These are phyloP conservation scores for Cheilosia scutellata DNA, from an alignment of 2,888 invertebrate species.

Conservation along the genomic window DNA sequence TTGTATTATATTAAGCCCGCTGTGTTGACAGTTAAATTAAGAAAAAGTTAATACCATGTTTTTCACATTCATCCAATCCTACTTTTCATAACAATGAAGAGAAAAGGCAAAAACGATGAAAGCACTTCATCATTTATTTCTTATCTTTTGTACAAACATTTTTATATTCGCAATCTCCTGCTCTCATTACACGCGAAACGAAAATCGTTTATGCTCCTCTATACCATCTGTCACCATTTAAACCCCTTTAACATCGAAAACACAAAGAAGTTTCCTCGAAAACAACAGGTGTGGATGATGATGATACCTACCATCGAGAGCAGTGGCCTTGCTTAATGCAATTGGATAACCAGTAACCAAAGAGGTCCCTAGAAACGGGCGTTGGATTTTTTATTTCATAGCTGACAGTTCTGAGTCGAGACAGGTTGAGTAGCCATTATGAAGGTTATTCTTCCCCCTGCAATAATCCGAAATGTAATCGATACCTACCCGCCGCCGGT, in stretches of 20 bases:
- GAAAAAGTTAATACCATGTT: too few relatives aligned
- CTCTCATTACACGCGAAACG: not conserved
- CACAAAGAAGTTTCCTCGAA: slow-evolving; percentile 6
- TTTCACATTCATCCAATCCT: not conserved
- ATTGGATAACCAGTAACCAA: slow-evolving; percentile 7
- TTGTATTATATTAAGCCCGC: too few relatives aligned
- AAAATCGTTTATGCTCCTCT: not conserved
- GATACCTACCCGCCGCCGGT: slow-evolving; percentile 14
- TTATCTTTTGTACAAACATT: slow-evolving; percentile 34
- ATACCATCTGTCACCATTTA: slow-evolving; percentile 36
- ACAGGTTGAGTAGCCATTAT: too few relatives aligned
- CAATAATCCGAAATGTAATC: slow-evolving; percentile 37
- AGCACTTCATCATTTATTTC: slow-evolving; percentile 27
- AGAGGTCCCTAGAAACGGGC: too few relatives aligned
- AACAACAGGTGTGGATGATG: slow-evolving; percentile 53
- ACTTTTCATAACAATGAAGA: slow-evolving; percentile 7
- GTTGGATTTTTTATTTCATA: too few relatives aligned
- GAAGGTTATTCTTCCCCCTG: too few relatives aligned
- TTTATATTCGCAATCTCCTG: slow-evolving; percentile 19
- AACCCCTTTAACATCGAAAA: slow-evolving; percentile 22
- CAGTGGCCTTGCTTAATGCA: slow-evolving; percentile 25
- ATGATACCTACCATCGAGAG: slow-evolving; percentile 15
- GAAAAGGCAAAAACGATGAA: not conserved
- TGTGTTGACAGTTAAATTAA: too few relatives aligned
- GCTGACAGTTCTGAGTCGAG: too few relatives aligned